phyloP scores from a whole-genome alignment of 2,797 vertebrate genomes.

The Salmo trutta region DNA sequence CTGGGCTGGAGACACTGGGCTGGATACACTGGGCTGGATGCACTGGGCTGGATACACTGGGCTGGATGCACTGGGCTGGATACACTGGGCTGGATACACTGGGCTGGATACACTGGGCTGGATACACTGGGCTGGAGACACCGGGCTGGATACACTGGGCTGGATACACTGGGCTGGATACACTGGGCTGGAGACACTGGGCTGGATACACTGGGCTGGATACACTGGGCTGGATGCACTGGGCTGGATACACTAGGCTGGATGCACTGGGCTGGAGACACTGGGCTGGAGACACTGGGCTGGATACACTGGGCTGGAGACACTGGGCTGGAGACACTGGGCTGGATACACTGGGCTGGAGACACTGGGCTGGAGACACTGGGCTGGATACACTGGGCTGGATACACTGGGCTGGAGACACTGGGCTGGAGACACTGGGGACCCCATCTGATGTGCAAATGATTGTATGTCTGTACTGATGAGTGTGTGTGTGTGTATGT shows the following conservation, averaged over 20 bases:
- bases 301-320: neutral
- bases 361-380: constrained; percentile 30
- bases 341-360: neutral
- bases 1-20: constrained; percentile 6
- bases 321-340: constrained; percentile 42
- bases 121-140: constrained; percentile 32
- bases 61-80: constrained; percentile 30
- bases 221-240: constrained; percentile 8
- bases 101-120: neutral
- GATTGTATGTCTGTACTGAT: constrained; percentile 4
- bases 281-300: too few species aligned
- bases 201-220: too few species aligned
- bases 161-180: constrained; percentile 24
- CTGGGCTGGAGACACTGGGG: constrained; percentile 43
- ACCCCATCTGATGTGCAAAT: constrained; percentile 55
- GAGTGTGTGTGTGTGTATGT: constrained; percentile 37
- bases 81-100: constrained; percentile 25
- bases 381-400: neutral
- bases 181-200: constrained; percentile 17
- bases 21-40: too few species aligned
- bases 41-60: too few species aligned
- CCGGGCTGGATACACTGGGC: too few species aligned
- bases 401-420: too few species aligned
- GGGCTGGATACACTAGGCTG: constrained; percentile 39
- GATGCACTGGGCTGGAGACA: too few species aligned